Evolutionary conservation across 2,797 vertebrate genomes (phyloP), one percentile per base, ranked within the genome.

Genomic region (Pipistrellus nathusii): DNA sequence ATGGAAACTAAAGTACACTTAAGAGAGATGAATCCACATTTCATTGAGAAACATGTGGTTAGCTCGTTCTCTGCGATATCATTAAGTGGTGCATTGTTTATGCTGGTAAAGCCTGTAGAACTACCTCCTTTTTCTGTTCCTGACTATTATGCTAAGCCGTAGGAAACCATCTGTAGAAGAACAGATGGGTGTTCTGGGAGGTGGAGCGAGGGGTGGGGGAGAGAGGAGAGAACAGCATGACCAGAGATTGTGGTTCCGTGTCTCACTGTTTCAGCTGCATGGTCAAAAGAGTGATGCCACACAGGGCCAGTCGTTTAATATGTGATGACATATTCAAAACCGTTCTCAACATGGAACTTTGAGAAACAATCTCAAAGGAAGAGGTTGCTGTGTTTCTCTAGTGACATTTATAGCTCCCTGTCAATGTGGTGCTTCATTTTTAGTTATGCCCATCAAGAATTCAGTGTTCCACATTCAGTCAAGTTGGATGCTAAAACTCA

Each of bases 401-500:
- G 85, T 91, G 96, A 96, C 94, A 95, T 71, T 72, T 97, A 20
- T 89, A 30, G 68, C 62, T n/a, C 72, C 55, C 0, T 93, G 91
- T 95, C 95, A 95, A 35, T 41, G 89, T 64, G 94, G 77, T 85
- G 7, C 92, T 94, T 96, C 95, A n/a, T 64, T 96, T 93, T 95
- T 96, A 96, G 94, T 87, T 94, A 86, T 18, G 18, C 77, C 95
- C 86, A 94, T 95, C 90, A 95, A 96, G 92, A 94, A 93, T 95
- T 95, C 95, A 95, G n/a, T 94, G 85, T 44, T 88, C 93, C 85
- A 77, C 75, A 75, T 95, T 96, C 90, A 44, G 87, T 78, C 75
- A 93, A 89, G 92, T 90, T 92, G 88, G 80, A 93, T 94, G 94
- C 95, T 95, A 85, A 94, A 96, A 96, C 97, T 94, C 95, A 93